Evolutionary conservation across 2,888 invertebrate genomes (phyloP), one percentile per base, ranked within the genome.

Genomic region (Drepana falcataria): DNA sequence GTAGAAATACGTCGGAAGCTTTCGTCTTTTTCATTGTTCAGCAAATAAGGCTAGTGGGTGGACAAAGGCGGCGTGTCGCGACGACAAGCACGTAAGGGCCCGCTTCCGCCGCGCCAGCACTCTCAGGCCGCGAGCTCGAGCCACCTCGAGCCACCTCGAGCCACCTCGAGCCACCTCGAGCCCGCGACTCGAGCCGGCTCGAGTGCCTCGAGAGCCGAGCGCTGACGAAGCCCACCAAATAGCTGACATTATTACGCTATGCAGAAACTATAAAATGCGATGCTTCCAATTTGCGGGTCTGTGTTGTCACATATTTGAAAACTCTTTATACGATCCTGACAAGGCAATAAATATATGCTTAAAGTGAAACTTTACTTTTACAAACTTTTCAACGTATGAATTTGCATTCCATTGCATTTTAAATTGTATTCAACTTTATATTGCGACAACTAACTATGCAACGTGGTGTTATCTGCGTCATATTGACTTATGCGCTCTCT

Each of bases 31-130:
- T 81, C 87, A 87, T 89, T 89, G 90, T 88, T 90, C 90, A 90
- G 89, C 89, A 89, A 90, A 89, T 89, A 88, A 90, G 88, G 85
- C 86, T 89, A 88, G 90, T 88, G 88, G 87, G 79, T 82, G 86
- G 87, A 90, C 90, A 90, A 90, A 89, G 88, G 88, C 87, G 83
- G 83, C 80, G 81, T 80, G 85, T 83, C 85, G 85, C 73, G 80
- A 77, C 81, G 82, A 83, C 80, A 76, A 85, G 87, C 85, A 82
- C 87, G 83, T 87, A 87, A 88, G 88, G 84, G 86, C 75, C 71
- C 77, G 85, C 87, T 88, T 89, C 89, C 89, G 90, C 87, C 85
- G 80, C 83, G 88, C 83, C 87, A 88, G 89, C 89, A 85, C 87
- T 76, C 88, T 83, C 80, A 77, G 77, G 64, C 70, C 71, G 73